Base-by-base conservation (phyloP, 2,888 invertebrate genomes). In the Xiphydria camelus region DNA sequence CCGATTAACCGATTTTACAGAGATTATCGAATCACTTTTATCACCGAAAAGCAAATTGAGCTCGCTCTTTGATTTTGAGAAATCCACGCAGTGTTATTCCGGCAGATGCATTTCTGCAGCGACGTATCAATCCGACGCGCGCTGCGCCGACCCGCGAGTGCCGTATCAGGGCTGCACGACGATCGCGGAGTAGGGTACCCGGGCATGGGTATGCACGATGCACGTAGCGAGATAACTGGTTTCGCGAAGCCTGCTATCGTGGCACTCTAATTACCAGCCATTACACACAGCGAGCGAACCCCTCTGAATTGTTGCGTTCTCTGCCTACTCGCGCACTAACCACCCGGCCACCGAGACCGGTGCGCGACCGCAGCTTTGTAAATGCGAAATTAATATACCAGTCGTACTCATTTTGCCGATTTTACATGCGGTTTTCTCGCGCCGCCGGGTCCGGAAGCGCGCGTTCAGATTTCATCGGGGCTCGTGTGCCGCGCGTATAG, bases 201-300 rank as follows among this genome's bases (percentile, higher is more conserved):
- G 40, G 42, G 57, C 57, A 57, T 53, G 59, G 60, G 64, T 57
- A 67, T 68, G 63, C 65, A 66, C 68, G 70, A 70, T 70, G 64
- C 68, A 68, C 68, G 68, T 70, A 70, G 64, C 61, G 62, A 67
- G 69, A 70, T 70, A 70, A 70, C 70, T 70, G 70, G 67, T 68
- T 70, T 68, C 67, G 68, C 62, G 63, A 62, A 65, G 66, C 66
- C 69, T 68, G 64, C 67, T 70, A 70, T 70, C 70, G 69, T 68
- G 68, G 62, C 67, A 68, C 70, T 70, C 70, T 70, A 70, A 70
- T 70, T 70, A 70, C 68, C 70, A 70, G 64, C 64, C 70, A 70
- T 70, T 70, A 70, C 66, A 68, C 61, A 61, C 64, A 59, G 63
- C 51, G 49, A 60, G 55, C 62, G 62, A 68, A 62, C 64, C 66